phyloP scores from a whole-genome alignment of 2,113 vertebrate species.

The Tyto alba region DNA sequence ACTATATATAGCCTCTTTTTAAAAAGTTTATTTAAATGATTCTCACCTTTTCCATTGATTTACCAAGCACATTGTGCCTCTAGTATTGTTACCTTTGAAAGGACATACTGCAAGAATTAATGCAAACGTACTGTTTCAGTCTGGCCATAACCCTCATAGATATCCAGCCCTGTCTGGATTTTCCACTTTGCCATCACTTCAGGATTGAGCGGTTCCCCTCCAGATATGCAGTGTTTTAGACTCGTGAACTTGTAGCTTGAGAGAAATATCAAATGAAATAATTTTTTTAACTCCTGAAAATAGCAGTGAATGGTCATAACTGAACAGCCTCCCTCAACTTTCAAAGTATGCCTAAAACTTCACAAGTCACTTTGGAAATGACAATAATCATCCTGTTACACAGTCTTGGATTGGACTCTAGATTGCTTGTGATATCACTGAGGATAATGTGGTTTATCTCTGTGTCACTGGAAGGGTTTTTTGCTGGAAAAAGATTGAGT shows the following conservation, averaged over 20 bases:
- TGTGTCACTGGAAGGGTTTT: background rate
- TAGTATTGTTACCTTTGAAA: background rate
- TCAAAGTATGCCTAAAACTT: background rate
- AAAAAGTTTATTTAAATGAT: background rate
- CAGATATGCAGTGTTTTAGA: constrained; percentile 75
- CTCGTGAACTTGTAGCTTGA: constrained; percentile 74
- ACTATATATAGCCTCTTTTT: background rate
- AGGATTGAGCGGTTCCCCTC: constrained; percentile 80
- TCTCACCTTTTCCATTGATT: background rate
- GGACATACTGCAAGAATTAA: background rate
- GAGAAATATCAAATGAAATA: background rate
- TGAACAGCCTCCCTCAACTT: background rate
- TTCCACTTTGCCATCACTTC: constrained; percentile 78
- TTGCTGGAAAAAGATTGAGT: background rate
- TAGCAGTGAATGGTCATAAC: background rate
- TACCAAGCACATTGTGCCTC: background rate
- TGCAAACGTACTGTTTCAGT: constrained; percentile 76
- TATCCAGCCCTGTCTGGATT: constrained; percentile 74
- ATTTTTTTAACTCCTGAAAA: background rate
- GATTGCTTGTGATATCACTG: background rate
- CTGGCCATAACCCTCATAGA: constrained; percentile 82
- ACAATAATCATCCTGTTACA: too few species aligned
- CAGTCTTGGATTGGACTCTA: background rate
- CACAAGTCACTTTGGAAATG: background rate
- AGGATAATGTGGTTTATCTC: background rate